Percentiles rank a stretch among this genome's conserved stretches.
These are phyloP conservation scores for Hippolais icterina DNA, from an alignment of 2,113 vertebrate species.

Conservation along the genomic window DNA sequence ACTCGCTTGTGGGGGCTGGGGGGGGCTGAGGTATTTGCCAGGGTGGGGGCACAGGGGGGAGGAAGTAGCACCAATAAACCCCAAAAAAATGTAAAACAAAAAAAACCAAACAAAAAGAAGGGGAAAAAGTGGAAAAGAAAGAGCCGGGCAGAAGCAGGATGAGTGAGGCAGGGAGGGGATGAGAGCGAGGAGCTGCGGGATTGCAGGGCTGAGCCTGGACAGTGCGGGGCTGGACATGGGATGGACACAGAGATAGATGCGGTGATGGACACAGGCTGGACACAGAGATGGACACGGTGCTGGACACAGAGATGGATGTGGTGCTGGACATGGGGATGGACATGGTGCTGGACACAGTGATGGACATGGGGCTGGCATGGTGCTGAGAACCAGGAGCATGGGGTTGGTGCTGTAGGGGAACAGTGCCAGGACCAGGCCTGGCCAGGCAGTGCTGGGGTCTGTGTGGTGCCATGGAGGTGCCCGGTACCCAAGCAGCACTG, in stretches of 20 bases:
- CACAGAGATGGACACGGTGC: background rate
- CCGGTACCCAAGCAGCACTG: background rate
- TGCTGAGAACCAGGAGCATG: rapidly evolving
- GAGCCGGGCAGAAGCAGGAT: background rate
- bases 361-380: rapidly evolving
- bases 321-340: background rate
- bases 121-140: background rate
- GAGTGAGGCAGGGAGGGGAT: background rate
- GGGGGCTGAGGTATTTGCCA: background rate
- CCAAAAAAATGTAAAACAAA: background rate
- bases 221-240: background rate
- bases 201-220: background rate
- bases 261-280: background rate
- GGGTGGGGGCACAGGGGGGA: background rate
- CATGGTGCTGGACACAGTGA: background rate
- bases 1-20: background rate
- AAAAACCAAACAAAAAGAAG: background rate
- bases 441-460: rapidly evolving
- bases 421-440: rapidly evolving
- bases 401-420: background rate
- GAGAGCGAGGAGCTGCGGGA: background rate
- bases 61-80: background rate
- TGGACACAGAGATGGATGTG: background rate
- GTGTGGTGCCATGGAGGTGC: background rate
- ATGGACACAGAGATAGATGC: background rate